Percentiles rank a stretch among this genome's conserved stretches.
These are phyloP conservation scores for Heterochromis multidens DNA, from an alignment of 2,113 vertebrate genomes.

Conservation along the genomic window DNA sequence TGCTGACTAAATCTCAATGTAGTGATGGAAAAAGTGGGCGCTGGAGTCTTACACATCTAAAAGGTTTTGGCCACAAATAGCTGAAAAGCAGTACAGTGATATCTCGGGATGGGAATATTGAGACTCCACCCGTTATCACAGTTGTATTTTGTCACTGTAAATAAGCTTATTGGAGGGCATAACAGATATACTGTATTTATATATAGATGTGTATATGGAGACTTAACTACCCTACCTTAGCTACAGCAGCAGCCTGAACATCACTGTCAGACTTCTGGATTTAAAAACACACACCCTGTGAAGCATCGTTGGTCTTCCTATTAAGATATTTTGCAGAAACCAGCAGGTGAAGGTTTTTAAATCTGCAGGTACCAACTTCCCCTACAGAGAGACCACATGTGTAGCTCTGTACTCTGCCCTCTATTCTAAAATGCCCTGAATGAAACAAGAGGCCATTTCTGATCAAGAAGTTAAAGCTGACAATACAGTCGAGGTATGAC, in stretches of 20 bases:
- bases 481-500: conserved; percentile 72
- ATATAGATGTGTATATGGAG: conserved; percentile 31
- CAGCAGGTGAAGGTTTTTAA: conserved; percentile 15
- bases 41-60: background rate
- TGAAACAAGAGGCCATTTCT: conserved; percentile 47
- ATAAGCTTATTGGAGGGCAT: conserved; percentile 9
- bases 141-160: conserved; percentile 1
- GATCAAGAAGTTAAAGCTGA: conserved; percentile 72
- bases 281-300: conserved; percentile 26
- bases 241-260: conserved; percentile 1
- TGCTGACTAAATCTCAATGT: background rate
- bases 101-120: background rate
- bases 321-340: background rate
- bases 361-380: background rate
- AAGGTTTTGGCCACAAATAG: conserved; percentile 38
- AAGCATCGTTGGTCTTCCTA: conserved; percentile 1
- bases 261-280: conserved; percentile 5
- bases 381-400: background rate
- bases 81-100: conserved; percentile 36
- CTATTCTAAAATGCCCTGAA: conserved; percentile 44
- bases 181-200: conserved; percentile 21
- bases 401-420: conserved; percentile 12
- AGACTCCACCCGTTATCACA: background rate
- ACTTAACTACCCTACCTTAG: conserved; percentile 19
- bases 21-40: background rate